Evolutionary conservation across 2,888 invertebrate species (phyloP).

Genomic region (Unio pictorum): DNA sequence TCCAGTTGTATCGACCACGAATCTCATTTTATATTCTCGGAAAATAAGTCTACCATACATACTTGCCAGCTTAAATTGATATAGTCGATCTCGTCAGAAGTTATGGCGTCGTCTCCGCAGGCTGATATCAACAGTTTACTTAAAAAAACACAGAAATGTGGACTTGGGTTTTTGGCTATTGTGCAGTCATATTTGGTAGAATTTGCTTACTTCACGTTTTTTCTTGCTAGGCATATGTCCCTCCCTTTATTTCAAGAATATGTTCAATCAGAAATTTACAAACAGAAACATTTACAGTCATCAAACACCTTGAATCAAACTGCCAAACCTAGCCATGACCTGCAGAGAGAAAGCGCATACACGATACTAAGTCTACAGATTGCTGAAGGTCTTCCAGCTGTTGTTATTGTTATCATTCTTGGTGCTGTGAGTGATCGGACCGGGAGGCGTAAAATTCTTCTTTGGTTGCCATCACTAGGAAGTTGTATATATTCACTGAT

Average conservation of each 20-base stretch:
- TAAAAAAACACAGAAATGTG: no score
- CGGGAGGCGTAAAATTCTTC: constrained; percentile 62
- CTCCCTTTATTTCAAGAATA: constrained; percentile 64
- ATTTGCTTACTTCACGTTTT: constrained; percentile 60
- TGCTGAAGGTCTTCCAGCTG: constrained; percentile 67
- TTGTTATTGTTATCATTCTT: constrained; percentile 63
- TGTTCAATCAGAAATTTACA: constrained; percentile 52
- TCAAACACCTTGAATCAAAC: constrained; percentile 20
- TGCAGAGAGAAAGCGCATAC: constrained; percentile 58
- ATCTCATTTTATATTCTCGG: no score
- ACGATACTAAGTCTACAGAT: constrained; percentile 63
- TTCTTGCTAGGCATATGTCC: constrained; percentile 61
- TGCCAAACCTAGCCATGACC: constrained; percentile 36
- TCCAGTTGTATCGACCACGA: no score
- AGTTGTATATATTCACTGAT: constrained; percentile 62
- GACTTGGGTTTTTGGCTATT: constrained; percentile 11
- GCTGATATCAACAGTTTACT: no score
- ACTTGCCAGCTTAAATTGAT: no score
- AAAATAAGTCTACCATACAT: no score
- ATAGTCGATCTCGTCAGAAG: no score
- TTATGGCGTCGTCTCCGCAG: no score
- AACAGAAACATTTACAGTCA: constrained; percentile 31
- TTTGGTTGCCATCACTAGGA: constrained; percentile 68
- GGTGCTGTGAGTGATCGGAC: constrained; percentile 69
- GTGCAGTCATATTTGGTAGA: constrained; percentile 59